phyloP scores from a whole-genome alignment of 2,888 invertebrate genomes.

The Mythimna albipuncta region DNA sequence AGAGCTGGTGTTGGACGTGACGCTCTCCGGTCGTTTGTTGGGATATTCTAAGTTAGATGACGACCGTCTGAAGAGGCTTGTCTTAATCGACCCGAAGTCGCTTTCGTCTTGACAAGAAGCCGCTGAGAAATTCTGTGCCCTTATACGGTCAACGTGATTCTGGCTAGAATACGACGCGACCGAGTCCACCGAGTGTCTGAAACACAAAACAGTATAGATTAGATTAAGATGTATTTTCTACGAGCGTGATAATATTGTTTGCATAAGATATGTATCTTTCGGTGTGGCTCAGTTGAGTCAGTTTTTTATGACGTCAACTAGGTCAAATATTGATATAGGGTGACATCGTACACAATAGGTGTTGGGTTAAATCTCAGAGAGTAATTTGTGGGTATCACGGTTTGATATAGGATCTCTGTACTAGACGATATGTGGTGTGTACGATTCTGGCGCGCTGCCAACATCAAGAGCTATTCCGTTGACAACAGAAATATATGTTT shows the following conservation, averaged over 20 bases:
- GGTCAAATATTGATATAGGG: conserved; percentile 73
- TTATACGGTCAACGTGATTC: conserved; percentile 91
- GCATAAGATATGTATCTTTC: conserved; percentile 77
- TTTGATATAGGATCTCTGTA: conserved; percentile 58
- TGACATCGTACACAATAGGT: conserved; percentile 34
- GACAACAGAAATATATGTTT: conserved; percentile 62
- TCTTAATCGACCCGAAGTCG: conserved; percentile 89
- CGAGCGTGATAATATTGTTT: conserved; percentile 80
- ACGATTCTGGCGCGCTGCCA: conserved; percentile 74
- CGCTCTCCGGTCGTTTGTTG: conserved; percentile 87
- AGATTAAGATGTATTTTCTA: conserved; percentile 79
- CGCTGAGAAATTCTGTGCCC: conserved; percentile 90
- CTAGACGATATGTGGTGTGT: conserved; percentile 57
- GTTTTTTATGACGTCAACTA: conserved; percentile 70
- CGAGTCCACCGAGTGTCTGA: conserved; percentile 91
- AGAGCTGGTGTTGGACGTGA: conserved; percentile 87
- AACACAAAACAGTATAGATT: conserved; percentile 83
- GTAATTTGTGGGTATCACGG: conserved; percentile 30
- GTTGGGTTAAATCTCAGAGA: conserved; percentile 20
- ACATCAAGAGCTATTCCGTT: conserved; percentile 60
- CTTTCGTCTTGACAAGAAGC: conserved; percentile 90
- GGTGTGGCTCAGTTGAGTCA: conserved; percentile 75
- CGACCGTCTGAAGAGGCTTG: conserved; percentile 88
- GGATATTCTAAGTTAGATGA: conserved; percentile 87
- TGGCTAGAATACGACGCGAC: conserved; percentile 91